Evolutionary conservation across 2,113 vertebrate genomes (phyloP).

Genomic region (Lycaon pictus): DNA sequence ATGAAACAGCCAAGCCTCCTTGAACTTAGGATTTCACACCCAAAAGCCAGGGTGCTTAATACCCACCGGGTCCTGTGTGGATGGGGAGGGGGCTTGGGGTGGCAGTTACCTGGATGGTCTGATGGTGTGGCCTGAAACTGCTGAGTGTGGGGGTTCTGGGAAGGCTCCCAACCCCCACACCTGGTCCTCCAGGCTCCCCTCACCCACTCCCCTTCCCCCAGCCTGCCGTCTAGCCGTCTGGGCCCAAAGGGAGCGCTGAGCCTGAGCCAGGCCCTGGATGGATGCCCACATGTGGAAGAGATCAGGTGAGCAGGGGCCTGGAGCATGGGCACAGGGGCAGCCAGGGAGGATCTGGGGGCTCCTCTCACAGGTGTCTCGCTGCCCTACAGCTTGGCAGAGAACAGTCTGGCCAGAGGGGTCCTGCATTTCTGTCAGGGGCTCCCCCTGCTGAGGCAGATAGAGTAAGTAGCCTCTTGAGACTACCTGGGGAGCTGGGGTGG

Average conservation of each 20-base stretch:
- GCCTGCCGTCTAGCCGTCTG: conserved; percentile 84
- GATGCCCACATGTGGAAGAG: conserved; percentile 82
- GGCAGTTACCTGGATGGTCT: background rate
- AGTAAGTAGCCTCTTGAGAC: conserved; percentile 86
- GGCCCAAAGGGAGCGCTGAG: conserved; percentile 72
- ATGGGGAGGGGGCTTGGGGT: background rate
- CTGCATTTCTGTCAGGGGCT: conserved; percentile 82
- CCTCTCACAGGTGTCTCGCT: background rate
- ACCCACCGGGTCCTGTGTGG: background rate
- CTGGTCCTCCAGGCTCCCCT: background rate
- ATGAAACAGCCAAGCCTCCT: background rate
- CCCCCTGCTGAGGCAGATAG: conserved; percentile 87
- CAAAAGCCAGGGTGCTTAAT: background rate
- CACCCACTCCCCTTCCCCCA: conserved; percentile 63
- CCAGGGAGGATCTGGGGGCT: fast-evolving
- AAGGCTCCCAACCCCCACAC: background rate
- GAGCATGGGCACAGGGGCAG: background rate
- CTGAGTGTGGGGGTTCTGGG: background rate
- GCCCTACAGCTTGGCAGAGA: conserved; percentile 90
- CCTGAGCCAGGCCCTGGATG: conserved; percentile 82
- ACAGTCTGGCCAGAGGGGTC: conserved; percentile 85
- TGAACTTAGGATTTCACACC: background rate
- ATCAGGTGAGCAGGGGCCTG: conserved; percentile 82
- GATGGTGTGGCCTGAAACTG: background rate
- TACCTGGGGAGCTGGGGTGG: background rate